Percentiles rank a stretch among this genome's conserved stretches.
Evolutionary conservation across 2,113 vertebrate species (phyloP).

Genomic region (Microcebus jonahi): DNA sequence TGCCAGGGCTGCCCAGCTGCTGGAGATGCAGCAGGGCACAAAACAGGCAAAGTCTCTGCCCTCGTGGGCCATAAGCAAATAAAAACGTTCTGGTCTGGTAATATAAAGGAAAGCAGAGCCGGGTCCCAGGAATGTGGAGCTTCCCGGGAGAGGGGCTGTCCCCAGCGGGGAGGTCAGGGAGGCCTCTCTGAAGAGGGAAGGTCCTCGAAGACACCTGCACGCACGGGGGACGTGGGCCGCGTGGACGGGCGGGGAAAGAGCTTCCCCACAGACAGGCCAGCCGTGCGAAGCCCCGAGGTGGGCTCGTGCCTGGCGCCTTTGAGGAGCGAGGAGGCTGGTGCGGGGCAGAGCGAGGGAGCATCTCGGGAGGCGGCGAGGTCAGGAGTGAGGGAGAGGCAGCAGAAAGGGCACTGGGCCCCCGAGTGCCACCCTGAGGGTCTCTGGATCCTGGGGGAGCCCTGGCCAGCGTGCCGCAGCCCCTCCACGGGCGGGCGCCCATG

Average conservation of each 20-base stretch:
- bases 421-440: not conserved
- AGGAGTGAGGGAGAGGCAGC: not conserved
- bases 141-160: too few relatives aligned
- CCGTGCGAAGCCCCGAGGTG: not conserved
- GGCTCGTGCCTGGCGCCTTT: not conserved
- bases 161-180: not conserved
- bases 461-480: not conserved
- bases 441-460: not conserved
- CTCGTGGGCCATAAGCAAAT: fast-evolving
- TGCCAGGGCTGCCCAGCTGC: not conserved
- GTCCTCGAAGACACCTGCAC: not conserved
- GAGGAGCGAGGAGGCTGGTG: not conserved
- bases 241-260: not conserved
- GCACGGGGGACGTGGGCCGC: fast-evolving
- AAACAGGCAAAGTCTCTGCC: not conserved
- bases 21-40: not conserved
- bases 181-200: not conserved
- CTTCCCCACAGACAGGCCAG: not conserved
- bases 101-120: not conserved
- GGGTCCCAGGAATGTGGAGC: not conserved
- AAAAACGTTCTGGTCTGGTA: not conserved
- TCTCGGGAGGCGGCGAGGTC: not conserved
- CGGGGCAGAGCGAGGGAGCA: not conserved
- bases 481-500: fast-evolving
- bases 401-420: not conserved